Conservation (phyloP, 1,140 invertebrate species). For the Drosophila quadrilineata region DNA sequence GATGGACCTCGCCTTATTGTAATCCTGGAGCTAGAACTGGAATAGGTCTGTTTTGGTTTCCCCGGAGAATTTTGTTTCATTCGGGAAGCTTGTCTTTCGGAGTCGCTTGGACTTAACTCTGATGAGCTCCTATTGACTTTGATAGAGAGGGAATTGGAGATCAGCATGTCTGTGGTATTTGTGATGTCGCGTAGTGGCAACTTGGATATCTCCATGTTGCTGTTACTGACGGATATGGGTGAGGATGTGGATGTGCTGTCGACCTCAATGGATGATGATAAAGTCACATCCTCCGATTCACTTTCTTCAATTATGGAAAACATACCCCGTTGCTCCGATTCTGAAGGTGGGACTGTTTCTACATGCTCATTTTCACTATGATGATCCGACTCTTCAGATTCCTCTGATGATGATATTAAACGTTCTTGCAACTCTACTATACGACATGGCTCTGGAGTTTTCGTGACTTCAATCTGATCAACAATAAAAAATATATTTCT, state of each 20-base stretch:
- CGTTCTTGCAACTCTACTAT: background rate
- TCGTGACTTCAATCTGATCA: no score
- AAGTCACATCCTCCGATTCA: slow-evolving; percentile 5
- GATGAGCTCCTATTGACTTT: background rate
- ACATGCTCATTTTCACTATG: background rate
- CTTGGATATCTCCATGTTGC: background rate
- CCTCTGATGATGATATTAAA: background rate
- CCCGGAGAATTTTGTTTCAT: no score
- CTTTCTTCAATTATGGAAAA: slow-evolving; percentile 28
- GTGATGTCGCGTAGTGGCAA: slow-evolving; percentile 13
- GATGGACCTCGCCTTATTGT: no score
- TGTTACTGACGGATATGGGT: background rate
- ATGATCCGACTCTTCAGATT: background rate
- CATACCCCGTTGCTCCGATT: background rate
- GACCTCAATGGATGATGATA: background rate
- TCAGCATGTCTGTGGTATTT: background rate
- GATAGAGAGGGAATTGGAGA: background rate
- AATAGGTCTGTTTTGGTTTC: no score
- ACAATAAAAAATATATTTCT: no score
- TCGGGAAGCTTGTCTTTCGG: no score
- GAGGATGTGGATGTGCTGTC: background rate
- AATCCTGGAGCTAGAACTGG: no score
- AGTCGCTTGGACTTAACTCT: background rate
- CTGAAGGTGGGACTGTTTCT: background rate
- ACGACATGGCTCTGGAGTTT: slow-evolving; percentile 18